Conservation (phyloP, 2,888 invertebrate genomes). For the Entomobrya multifasciata region DNA sequence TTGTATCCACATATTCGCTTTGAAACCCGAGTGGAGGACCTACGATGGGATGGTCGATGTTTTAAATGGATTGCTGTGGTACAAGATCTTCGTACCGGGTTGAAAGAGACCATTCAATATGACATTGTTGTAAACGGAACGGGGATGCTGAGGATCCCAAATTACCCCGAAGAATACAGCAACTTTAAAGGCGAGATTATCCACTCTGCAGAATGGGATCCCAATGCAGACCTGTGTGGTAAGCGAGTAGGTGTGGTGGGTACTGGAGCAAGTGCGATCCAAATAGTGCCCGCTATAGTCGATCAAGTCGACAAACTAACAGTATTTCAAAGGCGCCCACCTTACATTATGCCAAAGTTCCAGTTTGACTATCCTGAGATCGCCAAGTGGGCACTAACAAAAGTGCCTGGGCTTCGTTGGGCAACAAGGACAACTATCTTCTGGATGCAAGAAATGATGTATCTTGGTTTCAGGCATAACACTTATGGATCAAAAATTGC, state of each 20-base stretch:
- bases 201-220: constrained; percentile 72
- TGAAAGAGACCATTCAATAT: constrained; percentile 23
- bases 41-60: constrained; percentile 51
- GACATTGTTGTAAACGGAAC: constrained; percentile 62
- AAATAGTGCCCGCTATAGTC: constrained; percentile 70
- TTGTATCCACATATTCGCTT: constrained; percentile 67
- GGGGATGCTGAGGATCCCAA: constrained; percentile 69
- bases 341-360: constrained; percentile 57
- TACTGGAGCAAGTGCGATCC: constrained; percentile 72
- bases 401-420: constrained; percentile 65
- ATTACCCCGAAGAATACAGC: constrained; percentile 65
- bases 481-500: constrained; percentile 45
- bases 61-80: constrained; percentile 57
- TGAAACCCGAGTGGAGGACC: constrained; percentile 46
- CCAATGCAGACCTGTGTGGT: constrained; percentile 46
- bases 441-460: constrained; percentile 54
- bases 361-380: constrained; percentile 55
- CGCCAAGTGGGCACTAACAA: constrained; percentile 50
- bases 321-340: constrained; percentile 66
- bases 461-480: constrained; percentile 55
- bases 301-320: constrained; percentile 62
- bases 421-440: constrained; percentile 50
- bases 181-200: constrained; percentile 50
- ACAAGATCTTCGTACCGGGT: not conserved
- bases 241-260: constrained; percentile 73